Evolutionary conservation across 2,888 invertebrate genomes (phyloP).

Genomic region (Thelaira solivaga): DNA sequence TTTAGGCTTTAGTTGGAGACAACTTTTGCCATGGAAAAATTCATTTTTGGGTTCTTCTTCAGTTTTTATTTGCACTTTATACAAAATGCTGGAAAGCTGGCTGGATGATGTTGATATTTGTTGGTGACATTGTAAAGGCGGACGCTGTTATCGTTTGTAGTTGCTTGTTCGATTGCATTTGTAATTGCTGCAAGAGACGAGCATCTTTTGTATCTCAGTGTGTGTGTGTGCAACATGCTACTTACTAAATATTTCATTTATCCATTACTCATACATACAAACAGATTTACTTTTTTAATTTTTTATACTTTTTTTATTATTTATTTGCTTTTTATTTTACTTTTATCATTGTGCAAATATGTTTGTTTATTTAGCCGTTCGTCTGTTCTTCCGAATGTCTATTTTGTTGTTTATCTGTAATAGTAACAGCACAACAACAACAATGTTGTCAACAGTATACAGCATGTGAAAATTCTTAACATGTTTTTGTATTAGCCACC

Average conservation of each 20-base stretch:
- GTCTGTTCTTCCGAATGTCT: neutral
- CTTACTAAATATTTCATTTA: conserved; percentile 52
- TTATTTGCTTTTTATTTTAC: too few relatives aligned
- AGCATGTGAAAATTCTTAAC: conserved; percentile 73
- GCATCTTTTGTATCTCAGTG: conserved; percentile 3
- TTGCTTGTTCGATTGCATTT: conserved; percentile 49
- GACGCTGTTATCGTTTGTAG: conserved; percentile 47
- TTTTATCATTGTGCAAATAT: conserved; percentile 26
- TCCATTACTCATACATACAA: conserved; percentile 37
- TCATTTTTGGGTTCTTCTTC: conserved; percentile 6
- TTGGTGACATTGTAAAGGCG: conserved; percentile 40
- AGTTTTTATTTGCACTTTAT: conserved; percentile 29
- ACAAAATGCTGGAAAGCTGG: too few relatives aligned
- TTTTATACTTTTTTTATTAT: too few relatives aligned
- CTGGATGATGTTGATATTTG: conserved; percentile 35
- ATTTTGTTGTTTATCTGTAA: conserved; percentile 24
- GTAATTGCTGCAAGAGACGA: conserved; percentile 33
- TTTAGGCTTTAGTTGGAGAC: conserved; percentile 28
- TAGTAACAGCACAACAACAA: conserved; percentile 31
- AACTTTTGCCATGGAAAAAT: conserved; percentile 26
- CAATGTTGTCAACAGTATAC: conserved; percentile 64
- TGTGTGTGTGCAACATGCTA: conserved; percentile 29
- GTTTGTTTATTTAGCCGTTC: neutral
- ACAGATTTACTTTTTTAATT: neutral
- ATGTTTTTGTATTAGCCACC: conserved; percentile 68